Percentiles rank a stretch among this genome's conserved stretches.
These are phyloP conservation scores for Tiaroga cobitis DNA, from an alignment of 2,797 vertebrate species.

Conservation along the genomic window DNA sequence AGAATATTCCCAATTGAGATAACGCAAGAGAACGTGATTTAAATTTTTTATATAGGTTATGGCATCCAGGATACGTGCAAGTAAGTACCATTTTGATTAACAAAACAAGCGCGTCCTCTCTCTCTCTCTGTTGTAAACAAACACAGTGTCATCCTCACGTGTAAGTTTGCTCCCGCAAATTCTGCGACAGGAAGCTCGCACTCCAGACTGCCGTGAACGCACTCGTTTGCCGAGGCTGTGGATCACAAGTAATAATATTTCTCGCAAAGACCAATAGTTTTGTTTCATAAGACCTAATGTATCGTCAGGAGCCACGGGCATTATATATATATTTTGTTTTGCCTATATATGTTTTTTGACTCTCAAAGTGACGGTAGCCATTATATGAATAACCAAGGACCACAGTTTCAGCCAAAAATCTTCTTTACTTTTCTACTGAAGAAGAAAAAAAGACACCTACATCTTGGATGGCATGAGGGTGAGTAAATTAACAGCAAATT, in stretches of 20 bases:
- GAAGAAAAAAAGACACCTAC: not conserved
- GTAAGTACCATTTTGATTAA: not conserved
- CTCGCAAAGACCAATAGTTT: no score
- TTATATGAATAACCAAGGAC: not conserved
- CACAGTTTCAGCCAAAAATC: not conserved
- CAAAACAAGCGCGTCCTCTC: fast-evolving
- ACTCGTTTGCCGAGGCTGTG: no score
- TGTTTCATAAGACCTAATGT: not conserved
- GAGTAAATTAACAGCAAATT: not conserved
- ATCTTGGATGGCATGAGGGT: not conserved
- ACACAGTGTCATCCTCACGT: not conserved
- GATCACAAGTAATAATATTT: no score
- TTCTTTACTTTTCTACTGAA: no score
- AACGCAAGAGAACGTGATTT: not conserved
- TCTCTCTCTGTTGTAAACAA: not conserved
- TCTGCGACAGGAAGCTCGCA: not conserved
- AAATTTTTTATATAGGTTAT: not conserved
- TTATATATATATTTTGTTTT: no score
- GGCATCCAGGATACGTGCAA: not conserved
- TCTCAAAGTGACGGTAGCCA: not conserved
- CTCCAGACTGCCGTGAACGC: no score
- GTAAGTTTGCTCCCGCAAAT: not conserved
- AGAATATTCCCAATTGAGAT: not conserved
- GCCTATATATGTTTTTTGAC: no score
- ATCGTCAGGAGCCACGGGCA: not conserved